These are phyloP conservation scores for Clarias macrocephalus DNA, from an alignment of 2,113 vertebrate genomes.

Conservation along the genomic window DNA sequence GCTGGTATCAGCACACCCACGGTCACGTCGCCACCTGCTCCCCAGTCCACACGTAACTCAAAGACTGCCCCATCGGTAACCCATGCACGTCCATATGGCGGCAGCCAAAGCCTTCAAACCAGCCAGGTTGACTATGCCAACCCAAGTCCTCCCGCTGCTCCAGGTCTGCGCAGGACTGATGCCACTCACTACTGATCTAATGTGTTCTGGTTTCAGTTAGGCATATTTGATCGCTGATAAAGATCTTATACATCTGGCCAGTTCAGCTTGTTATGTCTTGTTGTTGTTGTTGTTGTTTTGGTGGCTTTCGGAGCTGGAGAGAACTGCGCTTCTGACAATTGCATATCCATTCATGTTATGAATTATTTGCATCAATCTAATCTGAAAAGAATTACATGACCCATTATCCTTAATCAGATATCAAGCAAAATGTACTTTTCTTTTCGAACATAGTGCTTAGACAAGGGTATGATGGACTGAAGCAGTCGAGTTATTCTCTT, in stretches of 20 bases:
- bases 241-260: neutral
- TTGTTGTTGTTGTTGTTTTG: neutral
- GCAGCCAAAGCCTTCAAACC: constrained; percentile 53
- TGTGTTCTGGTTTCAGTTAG: constrained; percentile 7
- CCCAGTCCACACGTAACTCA: constrained; percentile 54
- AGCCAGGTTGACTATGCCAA: constrained; percentile 68
- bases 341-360: neutral
- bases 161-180: constrained; percentile 61
- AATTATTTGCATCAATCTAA: neutral
- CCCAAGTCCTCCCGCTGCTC: constrained; percentile 70
- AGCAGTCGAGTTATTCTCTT: constrained; percentile 32
- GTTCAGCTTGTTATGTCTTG: neutral
- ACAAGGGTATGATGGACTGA: neutral
- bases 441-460: neutral
- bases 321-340: neutral
- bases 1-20: constrained; percentile 73
- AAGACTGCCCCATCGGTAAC: constrained; percentile 50
- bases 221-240: no score
- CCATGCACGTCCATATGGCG: constrained; percentile 34
- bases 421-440: neutral
- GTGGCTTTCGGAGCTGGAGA: neutral
- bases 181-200: constrained; percentile 28
- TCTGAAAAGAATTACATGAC: neutral
- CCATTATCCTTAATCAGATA: neutral
- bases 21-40: constrained; percentile 61